Evolutionary conservation across 1,140 invertebrate genomes (phyloP), one percentile per base, ranked within the genome.

Genomic region (Zaprionus ghesquierei): DNA sequence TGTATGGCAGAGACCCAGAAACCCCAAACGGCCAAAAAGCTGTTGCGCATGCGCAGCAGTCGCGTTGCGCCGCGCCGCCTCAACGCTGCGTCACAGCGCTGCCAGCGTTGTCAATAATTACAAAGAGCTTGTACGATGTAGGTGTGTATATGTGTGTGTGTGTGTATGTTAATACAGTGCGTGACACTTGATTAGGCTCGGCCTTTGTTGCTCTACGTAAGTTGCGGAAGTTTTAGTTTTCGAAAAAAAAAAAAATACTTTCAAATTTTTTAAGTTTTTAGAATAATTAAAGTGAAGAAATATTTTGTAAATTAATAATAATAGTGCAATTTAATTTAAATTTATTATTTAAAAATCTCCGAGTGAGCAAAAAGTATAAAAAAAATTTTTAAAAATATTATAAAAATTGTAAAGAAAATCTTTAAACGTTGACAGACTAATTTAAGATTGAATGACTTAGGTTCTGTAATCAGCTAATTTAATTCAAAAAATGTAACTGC

Each of bases 1-100:
- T 27, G 31, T 50, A 58, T 66, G 68, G 41, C 84, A 89, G 79
- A 89, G 84, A 89, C 84, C 84, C 84, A 89, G 85, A 89, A 89
- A 89, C 84, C 82, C 65, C 65, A 87, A 86, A 86, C 72, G 74
- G 68, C 62, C 62, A 66, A 58, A 60, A 69, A 80, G 60, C 58
- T 65, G 79, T 79, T 89, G 84, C 84, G 84, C 84, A 89, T 79
- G 84, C 84, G 84, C 77, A 69, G 62, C 72, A 65, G 74, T 66
- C 58, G 41, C 33, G n/a, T n/a, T n/a, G n/a, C n/a, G n/a, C n/a
- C n/a, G n/a, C n/a, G n/a, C n/a, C n/a, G n/a, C n/a, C n/a, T 8
- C n/a, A 15, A 2, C 35, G 35, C 35, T 8, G 35, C n/a, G 35
- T 41, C 35, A 15, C 35, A n/a, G n/a, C n/a, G n/a, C n/a, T n/a